Evolutionary conservation across 64 coral and sea anemone species (phyloP), one percentile per base, ranked within the genome.

Genomic region (Orbicella faveolata): DNA sequence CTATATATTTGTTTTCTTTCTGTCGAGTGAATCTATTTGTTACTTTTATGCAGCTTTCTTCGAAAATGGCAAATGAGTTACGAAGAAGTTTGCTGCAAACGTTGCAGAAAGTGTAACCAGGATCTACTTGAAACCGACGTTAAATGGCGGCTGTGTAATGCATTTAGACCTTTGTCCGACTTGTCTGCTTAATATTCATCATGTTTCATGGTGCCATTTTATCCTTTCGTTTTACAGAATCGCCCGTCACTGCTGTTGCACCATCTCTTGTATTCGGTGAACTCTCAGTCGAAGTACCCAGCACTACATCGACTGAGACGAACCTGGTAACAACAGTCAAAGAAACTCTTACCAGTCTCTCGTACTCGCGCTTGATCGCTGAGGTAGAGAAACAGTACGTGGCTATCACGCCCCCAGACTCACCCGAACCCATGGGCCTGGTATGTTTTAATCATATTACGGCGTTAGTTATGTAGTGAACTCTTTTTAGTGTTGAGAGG

Each of bases 301-400:
- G 41, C 37, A 25, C 21, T 37, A 66, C 75, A 63, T 15, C 20
- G 8, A 37, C 73, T 62, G 74, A 74, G 26, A 21, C 25, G 57
- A 88, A 88, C n/a, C 76, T 96, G 39, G 88, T 97, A 18, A 97
- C 88, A 10, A 88, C 95, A 20, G 80, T 90, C 59, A 94, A 94
- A 35, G 95, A 97, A 72, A 91, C 95, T 55, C 65, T 97, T 34
- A 91, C 95, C 14, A 79, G 91, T 68, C 88, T 89, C 6, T 90
- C 89, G n/a, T 41, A 88, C 76, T 83, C 90, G 17, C 89, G 84
- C 18, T 91, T 97, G 79, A 88, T 97, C 39, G 95, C 95, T 17
- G 95, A 97, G 63, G 92, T 97, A 3, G 95, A 97, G 74, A 97
- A 94, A 36, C 95, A 97, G 80, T 97, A 97, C 12, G 95, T 97